phyloP scores from a whole-genome alignment of 1,140 invertebrate genomes.

The Theocolax elegans region DNA sequence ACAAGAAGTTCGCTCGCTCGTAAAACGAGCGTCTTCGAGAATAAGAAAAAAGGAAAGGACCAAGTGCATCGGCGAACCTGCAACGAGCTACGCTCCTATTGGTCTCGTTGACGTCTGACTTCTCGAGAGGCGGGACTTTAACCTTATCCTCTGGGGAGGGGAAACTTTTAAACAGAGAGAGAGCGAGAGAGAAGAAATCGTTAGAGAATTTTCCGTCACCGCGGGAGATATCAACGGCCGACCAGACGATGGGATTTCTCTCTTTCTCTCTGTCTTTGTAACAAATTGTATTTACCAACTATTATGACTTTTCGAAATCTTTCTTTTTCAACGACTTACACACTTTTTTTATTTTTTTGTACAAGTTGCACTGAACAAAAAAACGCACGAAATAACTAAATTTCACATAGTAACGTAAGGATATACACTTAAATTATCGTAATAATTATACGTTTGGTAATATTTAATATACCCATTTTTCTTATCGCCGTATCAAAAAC shows the following conservation, averaged over 20 bases:
- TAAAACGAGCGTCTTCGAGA: neutral
- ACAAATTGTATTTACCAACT: too few relatives aligned
- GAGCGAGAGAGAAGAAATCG: neutral
- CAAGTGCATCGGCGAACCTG: constrained; percentile 30
- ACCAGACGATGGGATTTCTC: neutral
- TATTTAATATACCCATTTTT: too few relatives aligned
- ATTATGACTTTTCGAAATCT: too few relatives aligned
- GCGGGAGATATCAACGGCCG: constrained; percentile 33
- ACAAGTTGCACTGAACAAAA: too few relatives aligned
- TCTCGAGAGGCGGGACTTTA: neutral
- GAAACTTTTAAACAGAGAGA: neutral
- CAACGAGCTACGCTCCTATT: neutral
- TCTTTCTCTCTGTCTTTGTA: too few relatives aligned
- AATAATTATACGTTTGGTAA: too few relatives aligned
- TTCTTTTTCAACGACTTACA: too few relatives aligned
- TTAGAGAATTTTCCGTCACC: constrained; percentile 7
- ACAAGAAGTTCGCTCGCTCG: constrained; percentile 51
- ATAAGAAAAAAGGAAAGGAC: constrained; percentile 29
- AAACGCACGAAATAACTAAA: too few relatives aligned
- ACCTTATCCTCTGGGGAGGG: neutral
- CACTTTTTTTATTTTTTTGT: too few relatives aligned
- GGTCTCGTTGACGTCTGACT: neutral
- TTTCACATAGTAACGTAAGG: too few relatives aligned
- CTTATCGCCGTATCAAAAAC: too few relatives aligned
- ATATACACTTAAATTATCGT: too few relatives aligned